A percentile compares a stretch with the other conserved stretches of the same genome.
phyloP scores from a whole-genome alignment of 2,797 vertebrate species.

The Bufotes viridis region DNA sequence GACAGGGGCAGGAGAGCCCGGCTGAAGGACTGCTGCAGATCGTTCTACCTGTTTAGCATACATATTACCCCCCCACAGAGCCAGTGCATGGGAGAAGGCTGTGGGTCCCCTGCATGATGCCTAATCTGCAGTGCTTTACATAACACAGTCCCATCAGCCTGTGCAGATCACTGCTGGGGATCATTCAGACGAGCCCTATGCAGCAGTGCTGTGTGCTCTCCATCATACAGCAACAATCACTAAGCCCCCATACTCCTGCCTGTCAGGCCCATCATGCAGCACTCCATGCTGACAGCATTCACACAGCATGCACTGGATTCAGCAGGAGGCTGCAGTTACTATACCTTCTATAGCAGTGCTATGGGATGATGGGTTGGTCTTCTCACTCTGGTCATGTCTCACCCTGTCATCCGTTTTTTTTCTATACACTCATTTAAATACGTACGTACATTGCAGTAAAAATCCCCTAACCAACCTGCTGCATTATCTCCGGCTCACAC shows the following conservation, averaged over 20 bases:
- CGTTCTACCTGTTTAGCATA: slow-evolving; percentile 56
- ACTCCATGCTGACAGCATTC: neutral
- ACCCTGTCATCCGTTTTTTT: slow-evolving; percentile 49
- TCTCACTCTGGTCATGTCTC: slow-evolving; percentile 61
- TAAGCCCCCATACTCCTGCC: neutral
- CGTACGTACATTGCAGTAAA: slow-evolving; percentile 62
- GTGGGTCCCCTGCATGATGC: neutral
- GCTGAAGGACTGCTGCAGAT: slow-evolving; percentile 51
- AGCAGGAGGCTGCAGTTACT: slow-evolving; percentile 46
- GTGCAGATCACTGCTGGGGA: neutral
- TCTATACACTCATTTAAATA: slow-evolving; percentile 58
- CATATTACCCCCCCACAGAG: slow-evolving; percentile 39
- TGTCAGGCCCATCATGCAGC: slow-evolving; percentile 34
- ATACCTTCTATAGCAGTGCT: slow-evolving; percentile 56
- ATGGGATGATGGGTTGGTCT: slow-evolving; percentile 42
- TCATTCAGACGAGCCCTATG: slow-evolving; percentile 16
- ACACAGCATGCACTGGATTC: slow-evolving; percentile 42
- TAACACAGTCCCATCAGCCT: neutral
- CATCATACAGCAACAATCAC: neutral
- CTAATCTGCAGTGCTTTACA: slow-evolving; percentile 45
- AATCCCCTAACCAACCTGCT: slow-evolving; percentile 60
- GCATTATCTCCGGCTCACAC: slow-evolving; percentile 62
- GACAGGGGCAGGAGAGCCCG: slow-evolving; percentile 18
- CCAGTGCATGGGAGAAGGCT: neutral
- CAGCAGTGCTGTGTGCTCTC: neutral